Conservation (phyloP, 1,140 invertebrate genomes). For the Phymastichus coffea region DNA sequence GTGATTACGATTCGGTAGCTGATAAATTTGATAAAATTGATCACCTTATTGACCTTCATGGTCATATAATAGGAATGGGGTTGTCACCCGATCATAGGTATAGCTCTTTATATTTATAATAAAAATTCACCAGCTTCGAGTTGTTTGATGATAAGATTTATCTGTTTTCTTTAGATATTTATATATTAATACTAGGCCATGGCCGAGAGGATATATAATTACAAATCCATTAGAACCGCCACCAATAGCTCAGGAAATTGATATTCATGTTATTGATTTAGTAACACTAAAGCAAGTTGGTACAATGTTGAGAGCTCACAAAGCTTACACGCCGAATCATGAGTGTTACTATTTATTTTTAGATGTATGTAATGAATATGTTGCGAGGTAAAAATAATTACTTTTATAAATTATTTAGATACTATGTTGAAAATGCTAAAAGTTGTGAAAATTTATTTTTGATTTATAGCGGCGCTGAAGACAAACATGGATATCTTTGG, state of each 20-base stretch:
- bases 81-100: constrained; percentile 84
- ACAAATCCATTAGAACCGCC: constrained; percentile 79
- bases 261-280: constrained; percentile 87
- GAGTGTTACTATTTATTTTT: constrained; percentile 90
- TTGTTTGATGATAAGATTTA: too few species aligned
- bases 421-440: background rate
- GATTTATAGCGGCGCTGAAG: constrained; percentile 79
- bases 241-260: constrained; percentile 88
- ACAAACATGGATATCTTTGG: constrained; percentile 84
- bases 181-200: constrained; percentile 84
- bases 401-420: constrained; percentile 19
- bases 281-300: constrained; percentile 77
- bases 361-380: constrained; percentile 82
- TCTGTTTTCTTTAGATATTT: constrained; percentile 72
- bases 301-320: constrained; percentile 80
- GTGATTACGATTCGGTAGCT: constrained; percentile 68
- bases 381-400: constrained; percentile 70
- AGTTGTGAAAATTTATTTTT: constrained; percentile 21
- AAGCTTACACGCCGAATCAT: constrained; percentile 83
- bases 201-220: constrained; percentile 79
- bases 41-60: constrained; percentile 82
- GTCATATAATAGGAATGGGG: constrained; percentile 88
- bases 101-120: constrained; percentile 19
- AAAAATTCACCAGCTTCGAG: too few species aligned
- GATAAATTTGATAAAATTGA: constrained; percentile 79